These are phyloP conservation scores for Drosophila phalerata DNA, from an alignment of 2,888 invertebrate genomes.

Conservation along the genomic window DNA sequence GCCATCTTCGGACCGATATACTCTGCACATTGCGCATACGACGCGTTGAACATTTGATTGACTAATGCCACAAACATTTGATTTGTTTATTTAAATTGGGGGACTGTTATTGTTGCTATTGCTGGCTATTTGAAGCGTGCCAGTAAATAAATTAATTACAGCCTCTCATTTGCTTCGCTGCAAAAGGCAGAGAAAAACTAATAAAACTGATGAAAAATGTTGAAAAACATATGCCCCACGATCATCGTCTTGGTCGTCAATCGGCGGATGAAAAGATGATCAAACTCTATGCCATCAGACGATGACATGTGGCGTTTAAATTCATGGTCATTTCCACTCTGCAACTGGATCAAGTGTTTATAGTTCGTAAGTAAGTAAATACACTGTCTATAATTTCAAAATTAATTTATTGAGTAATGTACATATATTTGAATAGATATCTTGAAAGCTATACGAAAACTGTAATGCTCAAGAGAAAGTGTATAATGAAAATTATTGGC, in stretches of 20 bases:
- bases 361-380: conserved; percentile 3
- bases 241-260: conserved; percentile 23
- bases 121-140: conserved; percentile 49
- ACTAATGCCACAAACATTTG: conserved; percentile 64
- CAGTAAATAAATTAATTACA: conserved; percentile 75
- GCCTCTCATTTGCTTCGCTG: conserved; percentile 48
- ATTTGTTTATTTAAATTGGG: conserved; percentile 52
- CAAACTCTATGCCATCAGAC: conserved; percentile 38
- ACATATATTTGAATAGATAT: not conserved
- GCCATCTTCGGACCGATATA: conserved; percentile 23
- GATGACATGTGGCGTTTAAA: conserved; percentile 64
- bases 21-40: conserved; percentile 50
- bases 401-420: not conserved
- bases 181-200: conserved; percentile 37
- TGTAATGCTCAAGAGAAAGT: conserved; percentile 37
- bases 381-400: not conserved
- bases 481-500: conserved; percentile 65
- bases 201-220: conserved; percentile 41
- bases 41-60: conserved; percentile 44
- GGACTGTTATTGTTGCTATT: conserved; percentile 42
- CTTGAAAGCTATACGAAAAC: not conserved
- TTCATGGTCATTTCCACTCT: conserved; percentile 60
- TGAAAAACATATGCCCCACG: conserved; percentile 61
- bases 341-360: conserved; percentile 63
- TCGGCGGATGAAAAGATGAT: conserved; percentile 34